A percentile compares a stretch with the other conserved stretches of the same genome.
Conservation (phyloP, 2,888 invertebrate species). For the Hypomecis punctinalis region DNA sequence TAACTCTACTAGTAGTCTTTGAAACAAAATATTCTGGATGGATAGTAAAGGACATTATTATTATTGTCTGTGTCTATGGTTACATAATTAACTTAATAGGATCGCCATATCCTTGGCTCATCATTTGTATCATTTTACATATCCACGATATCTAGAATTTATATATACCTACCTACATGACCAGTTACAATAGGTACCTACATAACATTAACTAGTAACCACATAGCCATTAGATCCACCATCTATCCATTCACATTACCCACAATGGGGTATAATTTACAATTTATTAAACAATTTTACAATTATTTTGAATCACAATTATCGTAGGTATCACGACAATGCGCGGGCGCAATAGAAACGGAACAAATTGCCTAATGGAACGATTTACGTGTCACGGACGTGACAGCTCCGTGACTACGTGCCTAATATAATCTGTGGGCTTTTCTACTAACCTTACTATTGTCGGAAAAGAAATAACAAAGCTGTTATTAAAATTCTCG, state of each 20-base stretch:
- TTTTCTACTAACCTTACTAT: too few species aligned
- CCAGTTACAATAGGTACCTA: neutral
- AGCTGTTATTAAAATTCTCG: too few species aligned
- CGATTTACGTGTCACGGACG: conserved; percentile 66
- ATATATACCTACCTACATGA: too few species aligned
- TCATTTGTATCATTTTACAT: too few species aligned
- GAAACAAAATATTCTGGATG: too few species aligned
- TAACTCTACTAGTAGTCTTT: too few species aligned
- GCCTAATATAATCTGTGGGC: neutral
- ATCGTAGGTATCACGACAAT: conserved; percentile 12
- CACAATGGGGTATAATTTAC: conserved; percentile 26
- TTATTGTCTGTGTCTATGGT: too few species aligned
- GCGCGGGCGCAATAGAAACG: conserved; percentile 54
- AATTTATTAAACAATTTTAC: conserved; percentile 24
- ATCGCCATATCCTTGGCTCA: too few species aligned
- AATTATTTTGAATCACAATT: conserved; percentile 21
- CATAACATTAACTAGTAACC: neutral
- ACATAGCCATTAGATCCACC: conserved; percentile 16
- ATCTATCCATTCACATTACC: conserved; percentile 4
- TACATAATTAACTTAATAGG: too few species aligned
- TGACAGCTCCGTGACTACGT: conserved; percentile 21
- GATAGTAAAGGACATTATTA: too few species aligned
- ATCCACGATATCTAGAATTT: too few species aligned
- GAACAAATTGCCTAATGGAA: conserved; percentile 75
- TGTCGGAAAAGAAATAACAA: too few species aligned